These are phyloP conservation scores for Microctenopoma lineatum DNA, from an alignment of 2,797 vertebrate species.

Conservation along the genomic window DNA sequence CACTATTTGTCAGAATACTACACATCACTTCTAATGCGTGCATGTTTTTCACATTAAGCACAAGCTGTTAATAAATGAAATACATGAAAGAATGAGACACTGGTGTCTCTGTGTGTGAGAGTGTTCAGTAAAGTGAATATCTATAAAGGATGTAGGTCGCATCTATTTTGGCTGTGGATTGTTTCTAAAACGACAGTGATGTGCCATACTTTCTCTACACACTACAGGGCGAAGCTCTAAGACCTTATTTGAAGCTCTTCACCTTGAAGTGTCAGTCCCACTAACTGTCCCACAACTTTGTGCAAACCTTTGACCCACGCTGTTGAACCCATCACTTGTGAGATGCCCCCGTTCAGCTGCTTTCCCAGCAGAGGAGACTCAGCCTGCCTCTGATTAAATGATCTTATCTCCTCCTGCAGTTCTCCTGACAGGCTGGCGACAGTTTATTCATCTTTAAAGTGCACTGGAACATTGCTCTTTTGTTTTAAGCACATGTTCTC, in stretches of 20 bases:
- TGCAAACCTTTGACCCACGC: constrained; percentile 14
- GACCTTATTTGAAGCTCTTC: neutral
- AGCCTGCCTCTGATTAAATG: constrained; percentile 13
- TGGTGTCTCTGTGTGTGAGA: too few relatives aligned
- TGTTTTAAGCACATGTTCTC: neutral
- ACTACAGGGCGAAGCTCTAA: neutral
- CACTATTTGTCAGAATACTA: constrained; percentile 15
- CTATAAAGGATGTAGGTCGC: too few relatives aligned
- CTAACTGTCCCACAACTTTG: constrained; percentile 3
- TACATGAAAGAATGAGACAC: too few relatives aligned
- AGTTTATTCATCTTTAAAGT: constrained; percentile 5
- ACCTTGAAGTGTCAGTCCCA: constrained; percentile 23
- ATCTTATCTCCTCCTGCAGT: constrained; percentile 35
- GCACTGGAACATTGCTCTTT: neutral
- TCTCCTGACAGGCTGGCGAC: constrained; percentile 1
- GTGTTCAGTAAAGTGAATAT: too few relatives aligned
- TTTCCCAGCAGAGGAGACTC: constrained; percentile 20
- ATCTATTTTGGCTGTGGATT: too few relatives aligned
- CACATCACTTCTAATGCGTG: neutral
- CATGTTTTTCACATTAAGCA: neutral
- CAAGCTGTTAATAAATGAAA: too few relatives aligned
- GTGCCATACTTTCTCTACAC: neutral
- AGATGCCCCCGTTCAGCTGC: constrained; percentile 23
- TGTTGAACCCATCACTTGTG: constrained; percentile 25
- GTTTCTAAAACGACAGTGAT: too few relatives aligned